A percentile compares a stretch with the other conserved stretches of the same genome.
These are phyloP conservation scores for Gallinago undulata DNA, from an alignment of 2,113 vertebrate species.

Conservation along the genomic window DNA sequence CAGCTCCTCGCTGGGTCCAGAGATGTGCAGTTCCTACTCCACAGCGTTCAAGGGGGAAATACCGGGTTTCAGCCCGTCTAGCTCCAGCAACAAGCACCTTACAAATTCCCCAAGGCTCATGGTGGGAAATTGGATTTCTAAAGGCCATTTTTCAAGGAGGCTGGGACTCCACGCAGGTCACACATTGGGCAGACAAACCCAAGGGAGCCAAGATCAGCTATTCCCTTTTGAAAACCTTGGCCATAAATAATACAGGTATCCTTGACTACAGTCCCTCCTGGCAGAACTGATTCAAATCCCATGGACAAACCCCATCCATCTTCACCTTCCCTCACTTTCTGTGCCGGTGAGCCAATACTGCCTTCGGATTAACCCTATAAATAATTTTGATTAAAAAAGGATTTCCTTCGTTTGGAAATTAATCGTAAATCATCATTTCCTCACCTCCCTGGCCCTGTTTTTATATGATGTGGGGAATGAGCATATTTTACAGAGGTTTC, in stretches of 20 bases:
- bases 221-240: neutral
- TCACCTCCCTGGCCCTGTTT: neutral
- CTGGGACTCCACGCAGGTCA: neutral
- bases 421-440: conserved; percentile 19
- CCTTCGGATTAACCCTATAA: conserved; percentile 65
- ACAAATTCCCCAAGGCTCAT: neutral
- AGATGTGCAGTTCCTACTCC: neutral
- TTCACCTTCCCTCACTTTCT: neutral
- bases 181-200: neutral
- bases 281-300: conserved; percentile 23
- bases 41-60: neutral
- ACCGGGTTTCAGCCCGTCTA: neutral
- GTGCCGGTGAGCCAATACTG: neutral
- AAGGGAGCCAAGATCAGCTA: conserved; percentile 6
- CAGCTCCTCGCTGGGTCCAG: neutral
- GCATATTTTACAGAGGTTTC: conserved; percentile 39
- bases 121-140: neutral
- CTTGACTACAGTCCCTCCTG: conserved; percentile 27
- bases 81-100: neutral
- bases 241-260: conserved; percentile 43
- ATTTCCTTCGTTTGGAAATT: conserved; percentile 43
- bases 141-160: neutral
- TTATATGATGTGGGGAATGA: neutral
- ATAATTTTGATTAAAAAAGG: conserved; percentile 70
- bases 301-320: conserved; percentile 31